Evolutionary conservation across 2,888 invertebrate species (phyloP), one percentile per base, ranked within the genome.

Genomic region (Spatulosminthurus flaviceps): DNA sequence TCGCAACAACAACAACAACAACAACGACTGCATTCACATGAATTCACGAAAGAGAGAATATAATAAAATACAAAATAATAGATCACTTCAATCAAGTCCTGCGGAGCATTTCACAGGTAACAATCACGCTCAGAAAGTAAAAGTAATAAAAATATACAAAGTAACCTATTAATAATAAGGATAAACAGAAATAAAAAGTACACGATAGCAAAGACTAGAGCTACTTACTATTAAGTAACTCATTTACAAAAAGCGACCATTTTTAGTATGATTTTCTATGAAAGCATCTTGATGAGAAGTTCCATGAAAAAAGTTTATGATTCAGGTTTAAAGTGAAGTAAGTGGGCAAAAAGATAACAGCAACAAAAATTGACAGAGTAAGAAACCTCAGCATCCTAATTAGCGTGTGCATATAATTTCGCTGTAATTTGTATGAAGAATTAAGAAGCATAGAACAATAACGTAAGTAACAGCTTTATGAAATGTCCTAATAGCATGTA

Each of bases 1-100:
- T 42, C 76, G 43, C 76, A 76, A 28, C 26, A 69, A 69, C 19
- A 69, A 69, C n/a, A 19, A 43, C 26, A 29, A 66, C 76, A 51
- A 51, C 67, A 69, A 66, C 26, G 28, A 28, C n/a, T 16, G 26
- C 43, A 69, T 71, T 28, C 19, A 42, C n/a, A 34, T 69, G 29
- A 71, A 42, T 41, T 64, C 13, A 42, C 22, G 21, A 69, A 24
- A 24, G 41, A 41, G 41, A 71, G 22, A 28, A 21, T 11, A 41
- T 21, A 42, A 74, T 64, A 73, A 60, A 29, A 34, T 64, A 42
- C 64, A 74, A 79, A 66, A 41, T 51, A 51, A 51, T 51, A 51
- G 16, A 2, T 2, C 51, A 51, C 51, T 11, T 51, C 51, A 19
- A 51, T 51, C 16, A 5, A 51, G n/a, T 51, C 51, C n/a, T 51